Base-by-base conservation (phyloP, 2,113 vertebrate species). In the Eonycteris spelaea region DNA sequence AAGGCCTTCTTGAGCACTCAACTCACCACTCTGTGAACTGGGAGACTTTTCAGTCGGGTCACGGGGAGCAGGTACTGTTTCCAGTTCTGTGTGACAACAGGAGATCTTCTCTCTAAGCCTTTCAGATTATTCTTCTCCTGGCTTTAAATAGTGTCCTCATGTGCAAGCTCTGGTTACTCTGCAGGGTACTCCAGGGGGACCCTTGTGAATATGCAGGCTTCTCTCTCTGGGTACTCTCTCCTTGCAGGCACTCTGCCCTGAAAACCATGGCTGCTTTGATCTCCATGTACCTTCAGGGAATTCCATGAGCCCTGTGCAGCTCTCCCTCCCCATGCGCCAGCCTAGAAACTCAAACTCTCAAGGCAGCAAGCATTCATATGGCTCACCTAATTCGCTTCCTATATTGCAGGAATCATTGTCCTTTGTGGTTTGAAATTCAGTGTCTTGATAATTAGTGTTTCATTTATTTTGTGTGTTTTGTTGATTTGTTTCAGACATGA, bases 321-420 rank as follows among this genome's bases (percentile, higher is more conserved):
- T 51, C 19, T 28, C 21, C 1, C 0, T 51, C 15, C 35, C 24
- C 0, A 0, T 10, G 13, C 18, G 9, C 12, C 26, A 4, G 26
- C 70, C 51, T 75, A 48, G 18, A 63, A 40, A 9, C 15, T 55
- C 38, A n/a, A n/a, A 6, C 15, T 55, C 38, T 40, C 79, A 67
- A 59, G 40, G 26, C 40, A 30, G 21, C 40, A 80, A 75, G 15
- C 9, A 19, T 22, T 7, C 19, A 7, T 1, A 16, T 30, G 5
- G 77, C 45, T 55, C 21, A 10, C 12, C 28, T 53, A 30, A 21
- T 55, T 73, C 63, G 22, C 82, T 43, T 71, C 67, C 35, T 7
- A 2, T 18, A 24, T 28, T 19, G 14, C 15, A 13, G 45, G 26
- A 21, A 63, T 16, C 63, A 15, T 28, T n/a, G 55, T 40, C 53